These are phyloP conservation scores for Cochlearius cochlearius DNA, from an alignment of 2,113 vertebrate species.

Conservation along the genomic window DNA sequence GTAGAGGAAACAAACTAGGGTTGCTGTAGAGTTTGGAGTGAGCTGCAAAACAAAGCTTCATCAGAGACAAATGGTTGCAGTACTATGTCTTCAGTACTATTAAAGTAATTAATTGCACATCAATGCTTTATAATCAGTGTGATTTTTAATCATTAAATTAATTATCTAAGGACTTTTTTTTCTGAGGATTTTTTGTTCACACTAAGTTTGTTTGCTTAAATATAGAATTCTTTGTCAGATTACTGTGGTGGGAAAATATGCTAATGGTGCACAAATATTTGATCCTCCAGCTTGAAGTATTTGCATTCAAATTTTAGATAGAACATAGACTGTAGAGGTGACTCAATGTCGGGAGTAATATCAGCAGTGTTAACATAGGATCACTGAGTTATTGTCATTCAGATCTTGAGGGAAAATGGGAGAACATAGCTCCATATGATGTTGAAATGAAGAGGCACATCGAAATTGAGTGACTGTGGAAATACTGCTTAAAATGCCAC, in stretches of 20 bases:
- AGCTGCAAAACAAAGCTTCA: background rate
- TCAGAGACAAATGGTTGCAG: background rate
- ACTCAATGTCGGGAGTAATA: background rate
- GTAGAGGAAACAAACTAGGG: background rate
- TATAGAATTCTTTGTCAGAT: background rate
- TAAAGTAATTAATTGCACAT: background rate
- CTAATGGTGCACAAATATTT: background rate
- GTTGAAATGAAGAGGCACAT: background rate
- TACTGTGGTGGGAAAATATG: background rate
- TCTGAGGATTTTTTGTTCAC: background rate
- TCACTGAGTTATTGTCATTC: background rate
- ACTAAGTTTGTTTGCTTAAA: background rate
- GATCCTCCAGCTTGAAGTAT: background rate
- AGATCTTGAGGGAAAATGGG: background rate
- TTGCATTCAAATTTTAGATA: background rate
- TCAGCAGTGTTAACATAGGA: background rate
- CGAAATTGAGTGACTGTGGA: background rate
- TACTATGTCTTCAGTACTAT: background rate
- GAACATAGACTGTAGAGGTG: background rate
- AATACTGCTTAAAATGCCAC: background rate
- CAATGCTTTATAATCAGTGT: background rate
- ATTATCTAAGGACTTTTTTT: background rate
- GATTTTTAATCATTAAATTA: background rate
- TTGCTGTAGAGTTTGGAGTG: background rate
- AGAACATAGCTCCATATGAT: background rate